Base-by-base conservation (phyloP, 2,797 vertebrate species). In the Ibycter americanus region DNA sequence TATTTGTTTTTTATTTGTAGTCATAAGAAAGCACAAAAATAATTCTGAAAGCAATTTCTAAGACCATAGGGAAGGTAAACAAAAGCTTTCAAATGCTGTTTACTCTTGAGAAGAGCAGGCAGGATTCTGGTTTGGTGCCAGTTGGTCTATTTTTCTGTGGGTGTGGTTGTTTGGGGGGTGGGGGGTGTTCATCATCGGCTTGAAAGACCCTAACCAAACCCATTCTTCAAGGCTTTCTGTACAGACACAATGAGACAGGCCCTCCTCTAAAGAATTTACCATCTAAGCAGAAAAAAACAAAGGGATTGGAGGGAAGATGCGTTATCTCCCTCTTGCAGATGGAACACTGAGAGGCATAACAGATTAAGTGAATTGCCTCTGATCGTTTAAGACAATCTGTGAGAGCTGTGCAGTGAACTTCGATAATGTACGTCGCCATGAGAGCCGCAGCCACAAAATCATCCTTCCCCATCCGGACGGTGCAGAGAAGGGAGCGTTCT, bases 361-460 rank as follows among this genome's bases (percentile, higher is more conserved):
- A 42, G 81, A 76, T 38, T 4, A 17, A 42, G 92, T 44, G 87
- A 84, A 72, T 54, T 11, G 44, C 66, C 40, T 71, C 63, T 34
- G 80, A 52, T 63, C 4, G 2, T 32, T 31, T 29, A 13, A 31
- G 55, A 47, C 62, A 32, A 25, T 22, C 65, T 26, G 80, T 3
- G 62, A 71, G 77, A 26, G 29, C 56, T 21, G 42, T 7, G 71
- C 66, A 34, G 34, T 12, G 51, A 70, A 51, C 49, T 65, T 34
- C 1, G 4, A 15, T 61, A 34, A 17, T 1, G 6, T 13, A 17
- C 15, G 18, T 26, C 47, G 56, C 70, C 2, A 4, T 0, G n/a
- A 47, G 55, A 92, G 87, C 36, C 25, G 0, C 0, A 10, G 32
- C 65, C 47, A 56, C 54, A 14, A 4, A 20, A 14, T 3, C 42